Percentiles rank a stretch among this genome's conserved stretches.
Conservation (phyloP, 2,113 vertebrate genomes). For the Megaceryle maxima region DNA sequence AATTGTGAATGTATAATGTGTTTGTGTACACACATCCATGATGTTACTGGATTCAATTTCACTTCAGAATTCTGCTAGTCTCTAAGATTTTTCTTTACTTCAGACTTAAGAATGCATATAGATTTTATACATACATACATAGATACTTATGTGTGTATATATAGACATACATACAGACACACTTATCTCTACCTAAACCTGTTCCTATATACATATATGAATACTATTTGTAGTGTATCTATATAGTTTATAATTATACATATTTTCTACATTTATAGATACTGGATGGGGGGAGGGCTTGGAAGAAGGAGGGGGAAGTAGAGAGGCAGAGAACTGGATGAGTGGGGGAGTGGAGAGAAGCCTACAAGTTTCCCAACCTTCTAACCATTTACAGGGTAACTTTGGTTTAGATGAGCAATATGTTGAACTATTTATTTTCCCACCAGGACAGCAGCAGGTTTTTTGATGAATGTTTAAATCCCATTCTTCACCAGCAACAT, state of each 20-base stretch:
- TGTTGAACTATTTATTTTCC: slow-evolving; percentile 48
- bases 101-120: not conserved
- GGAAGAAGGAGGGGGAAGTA: not conserved
- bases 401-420: slow-evolving; percentile 37
- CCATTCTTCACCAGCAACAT: not conserved
- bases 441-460: slow-evolving; percentile 1
- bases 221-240: not conserved
- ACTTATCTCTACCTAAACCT: not conserved
- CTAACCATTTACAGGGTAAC: slow-evolving; percentile 27
- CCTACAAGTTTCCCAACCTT: slow-evolving; percentile 3
- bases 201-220: not conserved
- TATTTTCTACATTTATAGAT: not conserved
- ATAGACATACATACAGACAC: not conserved
- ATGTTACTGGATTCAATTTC: not conserved
- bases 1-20: not conserved
- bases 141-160: not conserved
- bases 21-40: not conserved
- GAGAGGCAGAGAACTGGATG: not conserved
- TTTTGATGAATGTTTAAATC: slow-evolving; percentile 41
- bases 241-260: not conserved
- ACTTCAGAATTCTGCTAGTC: not conserved
- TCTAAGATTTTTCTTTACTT: not conserved
- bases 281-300: not conserved
- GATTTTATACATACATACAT: not conserved
- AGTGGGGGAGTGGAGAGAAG: not conserved